These are phyloP conservation scores for Calliscelio sp. DNA, from an alignment of 2,888 invertebrate genomes.

Conservation along the genomic window DNA sequence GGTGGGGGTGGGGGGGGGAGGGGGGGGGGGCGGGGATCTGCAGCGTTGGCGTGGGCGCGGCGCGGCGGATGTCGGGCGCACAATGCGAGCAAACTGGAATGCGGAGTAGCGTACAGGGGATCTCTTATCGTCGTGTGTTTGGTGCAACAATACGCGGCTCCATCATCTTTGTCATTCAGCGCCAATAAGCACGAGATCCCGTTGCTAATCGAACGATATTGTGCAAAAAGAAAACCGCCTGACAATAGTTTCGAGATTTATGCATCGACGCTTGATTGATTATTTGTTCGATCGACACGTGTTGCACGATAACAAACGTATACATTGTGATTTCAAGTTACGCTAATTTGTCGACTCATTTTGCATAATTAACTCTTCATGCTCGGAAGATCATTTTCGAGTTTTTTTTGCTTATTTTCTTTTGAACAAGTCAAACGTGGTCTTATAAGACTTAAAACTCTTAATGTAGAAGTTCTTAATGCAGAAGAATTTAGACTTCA, in stretches of 20 bases:
- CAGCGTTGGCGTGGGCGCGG: too few species aligned
- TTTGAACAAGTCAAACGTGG: too few species aligned
- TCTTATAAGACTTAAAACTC: too few species aligned
- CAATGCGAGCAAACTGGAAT: conserved; percentile 52
- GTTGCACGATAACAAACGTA: conserved; percentile 2
- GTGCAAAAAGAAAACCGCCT: background rate
- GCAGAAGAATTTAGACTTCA: too few species aligned
- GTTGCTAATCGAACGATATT: background rate
- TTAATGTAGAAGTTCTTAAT: too few species aligned
- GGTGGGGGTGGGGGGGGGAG: too few species aligned
- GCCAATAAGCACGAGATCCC: conserved; percentile 8
- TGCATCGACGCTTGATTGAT: conserved; percentile 5
- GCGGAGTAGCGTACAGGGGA: conserved; percentile 61
- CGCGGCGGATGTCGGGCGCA: too few species aligned
- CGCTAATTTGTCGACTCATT: conserved; percentile 16
- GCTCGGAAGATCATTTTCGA: background rate
- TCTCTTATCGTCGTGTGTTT: conserved; percentile 51
- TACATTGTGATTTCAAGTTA: background rate
- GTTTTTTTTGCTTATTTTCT: too few species aligned
- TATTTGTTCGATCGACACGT: conserved; percentile 34
- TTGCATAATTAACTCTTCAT: conserved; percentile 4
- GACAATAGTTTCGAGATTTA: conserved; percentile 15
- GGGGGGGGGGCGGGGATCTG: too few species aligned
- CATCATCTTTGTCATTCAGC: conserved; percentile 45
- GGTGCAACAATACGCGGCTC: conserved; percentile 12